phyloP scores from a whole-genome alignment of 2,113 vertebrate genomes.

The Phalacrocorax brasilianus region DNA sequence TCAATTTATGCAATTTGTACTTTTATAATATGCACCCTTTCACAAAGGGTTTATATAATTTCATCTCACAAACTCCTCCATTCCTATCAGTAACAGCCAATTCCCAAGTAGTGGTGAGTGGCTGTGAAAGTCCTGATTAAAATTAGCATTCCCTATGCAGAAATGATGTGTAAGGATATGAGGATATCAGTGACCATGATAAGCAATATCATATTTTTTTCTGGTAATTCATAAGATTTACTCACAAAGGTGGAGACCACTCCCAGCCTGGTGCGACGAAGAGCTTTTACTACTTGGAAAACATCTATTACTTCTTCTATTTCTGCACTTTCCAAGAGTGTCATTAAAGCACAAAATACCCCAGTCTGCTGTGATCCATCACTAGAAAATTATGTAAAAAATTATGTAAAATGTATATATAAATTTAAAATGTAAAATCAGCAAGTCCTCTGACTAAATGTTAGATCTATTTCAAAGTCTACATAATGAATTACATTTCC shows the following conservation, averaged over 20 bases:
- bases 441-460: neutral
- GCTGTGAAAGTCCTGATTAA: neutral
- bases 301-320: slow-evolving; percentile 89
- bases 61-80: neutral
- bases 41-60: neutral
- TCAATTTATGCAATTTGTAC: neutral
- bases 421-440: neutral
- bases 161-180: neutral
- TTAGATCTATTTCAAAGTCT: neutral
- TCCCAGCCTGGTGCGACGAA: slow-evolving; percentile 84
- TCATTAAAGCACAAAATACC: slow-evolving; percentile 89
- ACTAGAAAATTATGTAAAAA: slow-evolving; percentile 66
- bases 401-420: neutral
- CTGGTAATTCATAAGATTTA: neutral
- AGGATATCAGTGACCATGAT: neutral
- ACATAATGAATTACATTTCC: neutral
- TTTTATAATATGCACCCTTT: neutral
- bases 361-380: slow-evolving; percentile 88
- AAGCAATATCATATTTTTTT: neutral
- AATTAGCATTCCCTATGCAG: neutral
- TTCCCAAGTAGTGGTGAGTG: neutral
- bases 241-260: slow-evolving; percentile 84
- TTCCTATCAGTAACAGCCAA: neutral
- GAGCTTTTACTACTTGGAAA: slow-evolving; percentile 88
- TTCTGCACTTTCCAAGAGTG: slow-evolving; percentile 87